Conservation (phyloP, 2,113 vertebrate species). For the Hyla sarda region DNA sequence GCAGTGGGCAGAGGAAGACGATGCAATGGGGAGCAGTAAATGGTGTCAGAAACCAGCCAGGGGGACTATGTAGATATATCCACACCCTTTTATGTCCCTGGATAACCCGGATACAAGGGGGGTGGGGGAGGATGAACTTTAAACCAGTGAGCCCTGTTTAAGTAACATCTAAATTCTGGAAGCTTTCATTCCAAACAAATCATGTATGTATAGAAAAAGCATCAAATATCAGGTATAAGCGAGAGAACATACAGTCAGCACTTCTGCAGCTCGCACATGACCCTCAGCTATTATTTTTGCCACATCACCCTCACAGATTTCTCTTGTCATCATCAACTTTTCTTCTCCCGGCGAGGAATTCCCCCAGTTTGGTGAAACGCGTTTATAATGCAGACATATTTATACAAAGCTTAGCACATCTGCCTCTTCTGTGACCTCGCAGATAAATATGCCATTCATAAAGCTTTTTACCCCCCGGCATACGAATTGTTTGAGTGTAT, state of each 20-base stretch:
- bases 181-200: neutral
- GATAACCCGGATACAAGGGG: too few relatives aligned
- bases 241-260: neutral
- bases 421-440: constrained; percentile 40
- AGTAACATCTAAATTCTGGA: neutral
- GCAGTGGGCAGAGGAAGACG: too few relatives aligned
- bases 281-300: constrained; percentile 16
- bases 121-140: too few relatives aligned
- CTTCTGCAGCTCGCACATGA: neutral
- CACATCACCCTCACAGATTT: neutral
- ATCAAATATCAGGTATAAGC: neutral
- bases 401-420: constrained; percentile 35
- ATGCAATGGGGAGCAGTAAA: too few relatives aligned
- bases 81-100: too few relatives aligned
- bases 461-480: constrained; percentile 27
- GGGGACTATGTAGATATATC: too few relatives aligned
- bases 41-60: too few relatives aligned
- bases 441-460: constrained; percentile 53
- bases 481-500: constrained; percentile 54
- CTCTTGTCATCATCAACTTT: constrained; percentile 16
- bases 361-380: constrained; percentile 30
- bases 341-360: constrained; percentile 6
- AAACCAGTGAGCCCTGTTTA: too few relatives aligned
- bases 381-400: constrained; percentile 37
- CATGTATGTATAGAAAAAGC: neutral